Evolutionary conservation across 2,888 invertebrate species (phyloP).

Genomic region (Ornithoptera alexandrae): DNA sequence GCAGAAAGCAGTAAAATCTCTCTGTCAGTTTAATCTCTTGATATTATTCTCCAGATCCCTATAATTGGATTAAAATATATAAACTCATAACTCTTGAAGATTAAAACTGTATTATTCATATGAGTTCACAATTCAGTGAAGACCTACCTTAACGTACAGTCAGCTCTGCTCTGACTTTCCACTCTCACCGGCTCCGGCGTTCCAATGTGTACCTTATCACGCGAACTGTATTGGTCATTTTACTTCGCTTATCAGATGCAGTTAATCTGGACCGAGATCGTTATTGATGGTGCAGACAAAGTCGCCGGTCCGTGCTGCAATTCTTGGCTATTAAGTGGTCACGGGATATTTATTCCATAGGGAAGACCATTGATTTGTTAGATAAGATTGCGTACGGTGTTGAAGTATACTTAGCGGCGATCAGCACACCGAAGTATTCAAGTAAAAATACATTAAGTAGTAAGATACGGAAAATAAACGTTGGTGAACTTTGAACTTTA

Average conservation of each 20-base stretch:
- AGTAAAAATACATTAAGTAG: no score
- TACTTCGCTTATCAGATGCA: neutral
- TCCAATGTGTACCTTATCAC: neutral
- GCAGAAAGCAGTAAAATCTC: no score
- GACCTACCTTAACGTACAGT: constrained; percentile 34
- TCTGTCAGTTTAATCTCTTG: no score
- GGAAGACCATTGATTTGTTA: constrained; percentile 26
- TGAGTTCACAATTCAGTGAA: constrained; percentile 26
- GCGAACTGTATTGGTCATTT: constrained; percentile 17
- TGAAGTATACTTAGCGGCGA: constrained; percentile 21
- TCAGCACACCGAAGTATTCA: neutral
- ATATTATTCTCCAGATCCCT: no score
- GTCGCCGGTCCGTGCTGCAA: constrained; percentile 20
- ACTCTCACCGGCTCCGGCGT: constrained; percentile 14
- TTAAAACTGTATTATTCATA: constrained; percentile 33
- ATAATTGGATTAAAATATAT: no score
- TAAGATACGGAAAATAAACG: no score
- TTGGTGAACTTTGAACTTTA: no score
- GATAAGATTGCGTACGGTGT: constrained; percentile 19
- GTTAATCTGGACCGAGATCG: constrained; percentile 27
- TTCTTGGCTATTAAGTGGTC: constrained; percentile 29
- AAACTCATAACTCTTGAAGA: constrained; percentile 10
- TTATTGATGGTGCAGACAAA: constrained; percentile 31
- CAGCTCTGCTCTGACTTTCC: constrained; percentile 33
- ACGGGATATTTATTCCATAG: constrained; percentile 26